Evolutionary conservation across 2,797 vertebrate genomes (phyloP).

Genomic region (Lacerta viridis): DNA sequence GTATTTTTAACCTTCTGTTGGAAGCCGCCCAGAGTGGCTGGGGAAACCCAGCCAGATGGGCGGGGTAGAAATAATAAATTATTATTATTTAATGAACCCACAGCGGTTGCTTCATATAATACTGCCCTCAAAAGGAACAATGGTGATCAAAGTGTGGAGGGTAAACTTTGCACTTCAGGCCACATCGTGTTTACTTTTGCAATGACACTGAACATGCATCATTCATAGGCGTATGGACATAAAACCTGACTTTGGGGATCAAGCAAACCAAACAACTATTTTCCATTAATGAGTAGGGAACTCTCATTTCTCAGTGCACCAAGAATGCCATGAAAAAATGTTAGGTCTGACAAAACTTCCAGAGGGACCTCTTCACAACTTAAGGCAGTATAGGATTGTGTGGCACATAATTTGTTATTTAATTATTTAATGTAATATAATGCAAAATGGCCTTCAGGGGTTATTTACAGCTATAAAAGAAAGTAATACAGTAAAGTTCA

Average conservation of each 20-base stretch:
- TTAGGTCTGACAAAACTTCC: neutral
- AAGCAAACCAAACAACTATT: conserved; percentile 15
- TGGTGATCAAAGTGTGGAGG: neutral
- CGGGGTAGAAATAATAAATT: too few relatives aligned
- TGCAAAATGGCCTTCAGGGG: conserved; percentile 40
- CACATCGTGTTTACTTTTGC: neutral
- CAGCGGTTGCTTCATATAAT: neutral
- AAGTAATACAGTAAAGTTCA: conserved; percentile 53
- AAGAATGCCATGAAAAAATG: conserved; percentile 39
- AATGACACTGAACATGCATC: neutral
- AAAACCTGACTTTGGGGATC: neutral
- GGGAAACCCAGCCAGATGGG: too few relatives aligned
- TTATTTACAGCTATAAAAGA: conserved; percentile 62
- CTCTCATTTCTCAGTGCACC: conserved; percentile 11
- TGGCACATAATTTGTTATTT: conserved; percentile 52
- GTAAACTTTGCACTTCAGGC: neutral
- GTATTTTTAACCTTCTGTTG: too few relatives aligned
- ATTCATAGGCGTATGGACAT: neutral
- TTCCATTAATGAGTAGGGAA: conserved; percentile 47
- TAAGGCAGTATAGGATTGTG: conserved; percentile 35
- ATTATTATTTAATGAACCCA: neutral
- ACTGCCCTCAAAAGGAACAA: neutral
- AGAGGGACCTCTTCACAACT: conserved; percentile 29
- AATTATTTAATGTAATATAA: neutral
- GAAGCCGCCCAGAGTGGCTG: too few relatives aligned